Base-by-base conservation (phyloP, 2,888 invertebrate genomes). In the Plagodis pulveraria region DNA sequence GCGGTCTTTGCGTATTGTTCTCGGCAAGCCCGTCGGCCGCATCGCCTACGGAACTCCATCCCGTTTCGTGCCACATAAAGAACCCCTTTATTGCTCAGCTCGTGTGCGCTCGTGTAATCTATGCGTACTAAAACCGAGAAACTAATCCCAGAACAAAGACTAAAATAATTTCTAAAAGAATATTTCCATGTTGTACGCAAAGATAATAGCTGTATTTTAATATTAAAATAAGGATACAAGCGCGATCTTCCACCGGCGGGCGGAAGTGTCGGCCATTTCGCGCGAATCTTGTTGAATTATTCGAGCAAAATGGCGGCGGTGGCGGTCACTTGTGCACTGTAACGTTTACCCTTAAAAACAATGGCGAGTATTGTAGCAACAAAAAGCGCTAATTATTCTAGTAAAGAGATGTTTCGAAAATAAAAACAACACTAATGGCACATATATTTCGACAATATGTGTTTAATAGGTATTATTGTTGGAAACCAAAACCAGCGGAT, bases 221-320 rank as follows among this genome's bases (percentile, higher is more conserved):
- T 83, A 81, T 84, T 78, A 77, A 80, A 72, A 77, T 73, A 73
- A 77, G 74, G 72, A 73, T 73, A 73, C 71, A 35, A 47, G 56
- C 60, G 48, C 71, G 69, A 71, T 45, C 36, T 47, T 73, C 72
- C 70, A 67, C 71, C 70, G 72, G 62, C 72, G 63, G 53, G 71
- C 74, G 82, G 82, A 83, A 76, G 72, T 70, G 78, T 75, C 83
- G 77, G 82, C 84, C 87, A 84, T 89, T 89, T 78, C 80, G 86
- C 78, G 85, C 81, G 87, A 84, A 81, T 84, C 86, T 84, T 84
- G 78, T 78, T 88, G 81, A 89, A 88, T 89, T 86, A 86, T 89
- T 86, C 70, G 78, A 77, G 72, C 84, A 83, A 85, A 88, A 87
- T 84, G 86, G 87, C 81, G 77, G 68, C 71, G 53, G 74, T 65